Percentiles rank a stretch among this genome's conserved stretches.
Evolutionary conservation across 2,888 invertebrate species (phyloP).

Genomic region (Liodrosophila aerea): DNA sequence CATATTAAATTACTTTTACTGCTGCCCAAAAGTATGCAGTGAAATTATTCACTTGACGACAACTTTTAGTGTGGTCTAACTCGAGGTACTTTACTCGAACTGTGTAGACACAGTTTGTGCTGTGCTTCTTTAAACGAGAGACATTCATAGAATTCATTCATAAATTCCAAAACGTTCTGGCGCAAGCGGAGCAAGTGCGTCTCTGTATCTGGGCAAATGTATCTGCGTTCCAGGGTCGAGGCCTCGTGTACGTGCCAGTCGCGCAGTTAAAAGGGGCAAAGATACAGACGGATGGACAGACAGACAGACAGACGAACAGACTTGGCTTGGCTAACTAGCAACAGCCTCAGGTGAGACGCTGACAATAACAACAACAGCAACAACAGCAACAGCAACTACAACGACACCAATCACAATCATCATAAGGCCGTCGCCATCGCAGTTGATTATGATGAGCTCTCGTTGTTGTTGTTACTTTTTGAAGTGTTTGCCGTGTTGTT

Average conservation of each 20-base stretch:
- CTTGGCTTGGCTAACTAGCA: slow-evolving; percentile 14
- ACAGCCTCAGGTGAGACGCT: slow-evolving; percentile 34
- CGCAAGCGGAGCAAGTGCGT: slow-evolving; percentile 47
- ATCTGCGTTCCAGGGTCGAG: slow-evolving; percentile 45
- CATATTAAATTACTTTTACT: not conserved
- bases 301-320: too few species aligned
- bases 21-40: slow-evolving; percentile 40
- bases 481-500: slow-evolving; percentile 24
- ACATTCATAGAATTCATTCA: slow-evolving; percentile 52
- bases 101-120: slow-evolving; percentile 12
- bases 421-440: slow-evolving; percentile 68
- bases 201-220: slow-evolving; percentile 53
- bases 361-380: slow-evolving; percentile 16
- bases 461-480: slow-evolving; percentile 29
- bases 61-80: slow-evolving; percentile 11
- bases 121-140: not conserved
- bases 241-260: slow-evolving; percentile 60
- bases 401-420: slow-evolving; percentile 73
- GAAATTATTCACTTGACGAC: not conserved
- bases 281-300: slow-evolving; percentile 10
- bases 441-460: slow-evolving; percentile 69
- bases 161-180: slow-evolving; percentile 46
- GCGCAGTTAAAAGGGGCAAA: not conserved
- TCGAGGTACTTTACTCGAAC: slow-evolving; percentile 7
- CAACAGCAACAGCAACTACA: slow-evolving; percentile 18